phyloP scores from a whole-genome alignment of 2,888 invertebrate species.

The Beris chalybata region DNA sequence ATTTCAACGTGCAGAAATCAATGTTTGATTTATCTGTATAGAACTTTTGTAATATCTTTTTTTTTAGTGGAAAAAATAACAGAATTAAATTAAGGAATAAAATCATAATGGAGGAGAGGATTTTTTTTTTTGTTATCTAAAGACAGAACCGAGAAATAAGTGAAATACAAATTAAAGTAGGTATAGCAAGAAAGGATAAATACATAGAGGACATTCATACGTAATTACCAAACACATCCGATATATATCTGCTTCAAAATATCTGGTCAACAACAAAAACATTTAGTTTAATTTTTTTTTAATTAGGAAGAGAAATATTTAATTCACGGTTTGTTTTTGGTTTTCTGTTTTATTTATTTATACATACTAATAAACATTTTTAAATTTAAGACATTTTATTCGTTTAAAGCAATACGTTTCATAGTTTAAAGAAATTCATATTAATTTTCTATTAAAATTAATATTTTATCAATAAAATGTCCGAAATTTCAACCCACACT shows the following conservation, averaged over 20 bases:
- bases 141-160: not conserved
- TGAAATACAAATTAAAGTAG: not conserved
- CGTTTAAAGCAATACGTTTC: no score
- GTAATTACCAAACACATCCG: slow-evolving; percentile 38
- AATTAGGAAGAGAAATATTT: not conserved
- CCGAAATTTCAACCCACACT: no score
- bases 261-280: slow-evolving; percentile 1
- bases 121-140: not conserved
- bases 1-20: no score
- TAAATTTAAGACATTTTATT: slow-evolving; percentile 6
- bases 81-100: no score
- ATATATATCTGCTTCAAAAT: slow-evolving; percentile 23
- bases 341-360: slow-evolving; percentile 15
- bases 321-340: slow-evolving; percentile 27
- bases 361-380: slow-evolving; percentile 17
- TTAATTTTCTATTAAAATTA: no score
- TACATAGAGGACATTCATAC: slow-evolving; percentile 35
- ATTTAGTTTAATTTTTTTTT: slow-evolving; percentile 3
- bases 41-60: no score
- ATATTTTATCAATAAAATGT: no score
- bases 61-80: not conserved
- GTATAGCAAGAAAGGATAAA: not conserved
- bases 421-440: no score
- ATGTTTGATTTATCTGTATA: no score
- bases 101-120: slow-evolving; percentile 8